Conservation (phyloP, 2,797 vertebrate genomes). For the Cottoperca gobio region DNA sequence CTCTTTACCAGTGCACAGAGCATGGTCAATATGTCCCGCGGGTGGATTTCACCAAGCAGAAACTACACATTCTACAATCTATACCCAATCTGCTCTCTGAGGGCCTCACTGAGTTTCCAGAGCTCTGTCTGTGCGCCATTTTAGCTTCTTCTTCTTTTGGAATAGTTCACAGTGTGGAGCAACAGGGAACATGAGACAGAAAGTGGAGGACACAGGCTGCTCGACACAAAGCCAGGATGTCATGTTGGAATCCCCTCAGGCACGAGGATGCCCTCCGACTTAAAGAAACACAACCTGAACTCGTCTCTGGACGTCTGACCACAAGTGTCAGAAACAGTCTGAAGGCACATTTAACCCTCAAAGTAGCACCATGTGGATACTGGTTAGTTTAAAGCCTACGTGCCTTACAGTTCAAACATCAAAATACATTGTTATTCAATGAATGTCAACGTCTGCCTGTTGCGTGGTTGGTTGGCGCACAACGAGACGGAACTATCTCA, state of each 20-base stretch:
- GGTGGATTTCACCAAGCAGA: constrained; percentile 37
- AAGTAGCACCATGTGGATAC: not conserved
- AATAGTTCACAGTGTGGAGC: constrained; percentile 19
- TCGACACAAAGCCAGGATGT: constrained; percentile 19
- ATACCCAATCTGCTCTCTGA: constrained; percentile 54
- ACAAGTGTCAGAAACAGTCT: constrained; percentile 1
- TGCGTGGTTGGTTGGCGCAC: not conserved
- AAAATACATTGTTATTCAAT: not conserved
- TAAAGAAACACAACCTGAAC: constrained; percentile 27
- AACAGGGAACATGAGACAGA: constrained; percentile 11
- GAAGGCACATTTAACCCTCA: not conserved
- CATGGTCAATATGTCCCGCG: constrained; percentile 18
- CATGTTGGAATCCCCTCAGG: constrained; percentile 45
- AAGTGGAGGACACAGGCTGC: not conserved
- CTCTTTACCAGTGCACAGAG: constrained; percentile 33
- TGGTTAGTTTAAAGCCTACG: not conserved
- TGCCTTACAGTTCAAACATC: not conserved
- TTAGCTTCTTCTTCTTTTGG: constrained; percentile 16
- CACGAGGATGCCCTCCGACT: constrained; percentile 23
- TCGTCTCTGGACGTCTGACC: constrained; percentile 6
- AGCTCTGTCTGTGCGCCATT: constrained; percentile 20
- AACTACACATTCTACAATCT: constrained; percentile 49
- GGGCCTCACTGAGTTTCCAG: constrained; percentile 31
- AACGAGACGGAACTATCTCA: no score
- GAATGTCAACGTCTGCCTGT: no score